Evolutionary conservation across 2,113 vertebrate genomes (phyloP).

Genomic region (Pyxicephalus adspersus): DNA sequence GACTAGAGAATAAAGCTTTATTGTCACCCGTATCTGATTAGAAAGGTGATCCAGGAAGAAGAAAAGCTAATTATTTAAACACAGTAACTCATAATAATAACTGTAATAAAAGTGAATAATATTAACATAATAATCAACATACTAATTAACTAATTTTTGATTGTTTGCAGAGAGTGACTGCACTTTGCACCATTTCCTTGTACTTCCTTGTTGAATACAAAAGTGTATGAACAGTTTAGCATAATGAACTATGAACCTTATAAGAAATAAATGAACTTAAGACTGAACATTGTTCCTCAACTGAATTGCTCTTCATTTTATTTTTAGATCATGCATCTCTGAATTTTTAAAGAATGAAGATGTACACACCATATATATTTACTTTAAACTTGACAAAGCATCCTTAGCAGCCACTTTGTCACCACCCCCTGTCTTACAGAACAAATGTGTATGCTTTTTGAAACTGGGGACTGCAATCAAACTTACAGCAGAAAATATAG

Average conservation of each 20-base stretch:
- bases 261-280: background rate
- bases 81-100: background rate
- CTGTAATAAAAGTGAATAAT: background rate
- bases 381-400: conserved; percentile 28
- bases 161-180: no score
- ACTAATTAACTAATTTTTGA: no score
- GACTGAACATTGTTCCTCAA: background rate
- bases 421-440: conserved; percentile 35
- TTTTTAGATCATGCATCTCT: conserved; percentile 17
- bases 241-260: no score
- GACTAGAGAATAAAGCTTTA: no score
- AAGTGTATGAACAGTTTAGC: no score
- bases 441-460: conserved; percentile 50
- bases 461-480: conserved; percentile 39
- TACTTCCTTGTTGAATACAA: no score
- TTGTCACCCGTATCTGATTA: no score
- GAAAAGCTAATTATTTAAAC: background rate
- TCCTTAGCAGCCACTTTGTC: conserved; percentile 20
- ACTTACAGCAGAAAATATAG: conserved; percentile 52
- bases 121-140: no score
- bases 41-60: no score
- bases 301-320: background rate
- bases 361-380: conserved; percentile 51
- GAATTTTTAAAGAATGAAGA: conserved; percentile 57
- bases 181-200: no score